A percentile compares a stretch with the other conserved stretches of the same genome.
These are phyloP conservation scores for Ammodytes marinus DNA, from an alignment of 2,113 vertebrate species.

Conservation along the genomic window DNA sequence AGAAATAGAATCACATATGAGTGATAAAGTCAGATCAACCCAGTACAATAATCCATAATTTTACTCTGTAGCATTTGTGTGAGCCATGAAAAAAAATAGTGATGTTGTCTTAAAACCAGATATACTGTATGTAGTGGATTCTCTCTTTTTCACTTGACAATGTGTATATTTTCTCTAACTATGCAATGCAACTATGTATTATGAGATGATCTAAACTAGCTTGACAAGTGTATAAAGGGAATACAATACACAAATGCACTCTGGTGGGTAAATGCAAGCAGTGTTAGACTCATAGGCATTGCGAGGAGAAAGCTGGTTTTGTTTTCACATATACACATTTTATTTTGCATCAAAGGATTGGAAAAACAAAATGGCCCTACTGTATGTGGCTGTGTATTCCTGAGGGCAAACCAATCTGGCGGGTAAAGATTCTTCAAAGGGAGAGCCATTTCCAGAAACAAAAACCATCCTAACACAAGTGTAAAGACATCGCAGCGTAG, in stretches of 20 bases:
- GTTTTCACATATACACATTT: slow-evolving; percentile 86
- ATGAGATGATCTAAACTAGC: neutral
- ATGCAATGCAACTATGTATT: neutral
- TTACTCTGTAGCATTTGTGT: neutral
- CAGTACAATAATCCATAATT: neutral
- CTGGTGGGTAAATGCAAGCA: slow-evolving; percentile 4
- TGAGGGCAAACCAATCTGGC: slow-evolving; percentile 84
- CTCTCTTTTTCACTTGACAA: neutral
- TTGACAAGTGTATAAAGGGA: neutral
- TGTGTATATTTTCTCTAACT: neutral
- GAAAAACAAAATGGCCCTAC: slow-evolving; percentile 75
- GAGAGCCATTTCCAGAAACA: slow-evolving; percentile 71
- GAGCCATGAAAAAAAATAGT: neutral
- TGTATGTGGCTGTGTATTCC: slow-evolving; percentile 83
- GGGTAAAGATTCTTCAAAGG: slow-evolving; percentile 75
- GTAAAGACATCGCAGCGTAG: slow-evolving; percentile 50
- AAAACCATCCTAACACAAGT: slow-evolving; percentile 61
- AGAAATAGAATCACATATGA: neutral
- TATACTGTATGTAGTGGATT: neutral
- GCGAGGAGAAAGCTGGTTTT: slow-evolving; percentile 25
- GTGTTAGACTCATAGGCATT: slow-evolving; percentile 34
- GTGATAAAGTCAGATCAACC: slow-evolving; percentile 5
- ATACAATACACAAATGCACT: neutral
- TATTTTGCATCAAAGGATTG: slow-evolving; percentile 85
- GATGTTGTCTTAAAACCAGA: neutral